Percentiles rank a stretch among this genome's conserved stretches.
phyloP scores from a whole-genome alignment of 2,797 vertebrate species.

The Galaxias olidus region DNA sequence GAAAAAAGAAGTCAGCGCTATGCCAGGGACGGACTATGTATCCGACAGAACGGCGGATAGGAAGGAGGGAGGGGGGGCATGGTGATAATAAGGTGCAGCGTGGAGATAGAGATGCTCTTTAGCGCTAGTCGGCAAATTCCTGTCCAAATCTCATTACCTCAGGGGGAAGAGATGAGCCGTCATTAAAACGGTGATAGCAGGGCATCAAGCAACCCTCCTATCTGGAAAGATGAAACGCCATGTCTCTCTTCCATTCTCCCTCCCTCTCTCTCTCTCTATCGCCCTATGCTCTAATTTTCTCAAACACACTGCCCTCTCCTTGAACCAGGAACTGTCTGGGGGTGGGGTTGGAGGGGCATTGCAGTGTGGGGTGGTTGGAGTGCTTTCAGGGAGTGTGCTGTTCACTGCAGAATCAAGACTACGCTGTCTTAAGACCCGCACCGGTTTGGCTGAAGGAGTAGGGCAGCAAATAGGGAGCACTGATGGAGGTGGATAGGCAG shows the following conservation, averaged over 20 bases:
- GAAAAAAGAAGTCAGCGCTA: too few relatives aligned
- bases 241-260: constrained; percentile 10
- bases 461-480: too few relatives aligned
- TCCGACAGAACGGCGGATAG: constrained; percentile 11
- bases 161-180: constrained; percentile 50
- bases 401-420: too few relatives aligned
- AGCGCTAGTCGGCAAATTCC: constrained; percentile 57
- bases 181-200: constrained; percentile 61
- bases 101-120: constrained; percentile 40
- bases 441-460: too few relatives aligned
- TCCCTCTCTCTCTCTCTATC: constrained; percentile 24
- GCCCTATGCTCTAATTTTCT: too few relatives aligned
- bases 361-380: constrained; percentile 38
- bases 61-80: background rate
- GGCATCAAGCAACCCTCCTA: background rate
- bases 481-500: too few relatives aligned
- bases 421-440: too few relatives aligned
- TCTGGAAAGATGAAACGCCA: background rate
- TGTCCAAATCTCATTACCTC: constrained; percentile 48
- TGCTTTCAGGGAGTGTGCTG: constrained; percentile 31
- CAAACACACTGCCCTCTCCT: constrained; percentile 36
- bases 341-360: constrained; percentile 21
- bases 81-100: constrained; percentile 25
- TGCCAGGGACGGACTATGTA: too few relatives aligned
- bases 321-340: constrained; percentile 30